Evolutionary conservation across 2,888 invertebrate genomes (phyloP), one percentile per base, ranked within the genome.

Genomic region (Sminthurides aquaticus): DNA sequence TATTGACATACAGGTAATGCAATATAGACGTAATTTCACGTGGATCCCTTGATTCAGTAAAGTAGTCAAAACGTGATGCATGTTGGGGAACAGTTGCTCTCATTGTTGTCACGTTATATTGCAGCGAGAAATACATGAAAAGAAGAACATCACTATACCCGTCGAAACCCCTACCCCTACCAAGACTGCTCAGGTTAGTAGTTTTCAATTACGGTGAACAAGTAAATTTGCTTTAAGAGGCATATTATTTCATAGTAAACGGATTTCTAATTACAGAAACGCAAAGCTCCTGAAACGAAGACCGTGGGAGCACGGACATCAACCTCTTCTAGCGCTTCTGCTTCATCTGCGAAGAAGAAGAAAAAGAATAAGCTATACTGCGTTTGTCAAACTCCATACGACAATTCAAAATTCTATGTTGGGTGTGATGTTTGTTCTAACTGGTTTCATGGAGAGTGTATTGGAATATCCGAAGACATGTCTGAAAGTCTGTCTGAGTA

Each of bases 361-460:
- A 89, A 88, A 75, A 90, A 90, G 75, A 90, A 91, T 77, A 76
- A 77, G 60, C 82, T 95, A 1, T 88, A 93, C 76, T 97, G 97
- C 78, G 81, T 93, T 62, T 97, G 97, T 78, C 86, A 90, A 77
- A 95, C 91, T 54, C 93, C 95, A 2, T 97, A 97, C 77, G 96
- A 98, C 79, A 91, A 92, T 74, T 77, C 22, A 76, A 91, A 91
- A 78, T 97, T 97, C 79, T 98, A 97, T 80, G 92, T 99, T 71
- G 95, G 94, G 67, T 99, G 99, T 81, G 96, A 97, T 81, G 83
- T 93, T 76, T 99, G 98, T 79, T 91, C 91, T 77, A 95, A 96
- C 79, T 98, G 98, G 97, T 98, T 94, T 84, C 99, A 99, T 78
- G 96, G 96, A 1, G 90, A 90, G 74, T 99, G 99, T 78, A 94